Evolutionary conservation across 2,113 vertebrate species (phyloP), one percentile per base, ranked within the genome.

Genomic region (Macrotus californicus): DNA sequence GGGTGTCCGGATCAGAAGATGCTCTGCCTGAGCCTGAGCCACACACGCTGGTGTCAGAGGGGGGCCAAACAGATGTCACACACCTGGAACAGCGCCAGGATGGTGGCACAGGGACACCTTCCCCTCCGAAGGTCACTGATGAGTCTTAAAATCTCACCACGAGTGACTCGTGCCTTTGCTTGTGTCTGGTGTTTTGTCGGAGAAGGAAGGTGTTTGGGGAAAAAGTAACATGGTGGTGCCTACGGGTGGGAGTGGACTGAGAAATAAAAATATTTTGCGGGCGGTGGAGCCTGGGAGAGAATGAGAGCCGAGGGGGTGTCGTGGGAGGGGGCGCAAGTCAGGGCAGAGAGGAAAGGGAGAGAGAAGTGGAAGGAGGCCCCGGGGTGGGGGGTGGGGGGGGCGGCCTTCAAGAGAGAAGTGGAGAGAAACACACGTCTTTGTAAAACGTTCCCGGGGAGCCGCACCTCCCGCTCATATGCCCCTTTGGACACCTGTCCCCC

Each of bases 361-460:
- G 16, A 4, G 2, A 2, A 46, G 29, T 0, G 19, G 10, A 18
- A 21, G 75, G n/a, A 29, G n/a, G 24, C 11, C 5, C 18, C 21
- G 11, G 0, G 1, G 7, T 24, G 18, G 4, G 3, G 5, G 18
- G 4, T 3, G 5, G 0, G 1, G 26, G 3, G 10, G 1, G 26
- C 2, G 10, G 10, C 12, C 0, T 4, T 2, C 34, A 16, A 14
- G 22, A 43, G 31, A 41, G 5, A 15, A 3, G 7, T 1, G 1
- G 41, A 21, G 24, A 4, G 26, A 18, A 8, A 6, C 24, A 2
- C 8, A 5, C 18, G 0, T 70, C 31, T 43, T 3, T 52, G 7
- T 3, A 14, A 46, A 26, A n/a, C 11, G 5, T 43, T 15, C 2
- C 16, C 2, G 6, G 43, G 43, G 21, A 36, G 59, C 1, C 0